Evolutionary conservation across 2,888 invertebrate species (phyloP), one percentile per base, ranked within the genome.

Genomic region (Drosophila pseudotakahashii): DNA sequence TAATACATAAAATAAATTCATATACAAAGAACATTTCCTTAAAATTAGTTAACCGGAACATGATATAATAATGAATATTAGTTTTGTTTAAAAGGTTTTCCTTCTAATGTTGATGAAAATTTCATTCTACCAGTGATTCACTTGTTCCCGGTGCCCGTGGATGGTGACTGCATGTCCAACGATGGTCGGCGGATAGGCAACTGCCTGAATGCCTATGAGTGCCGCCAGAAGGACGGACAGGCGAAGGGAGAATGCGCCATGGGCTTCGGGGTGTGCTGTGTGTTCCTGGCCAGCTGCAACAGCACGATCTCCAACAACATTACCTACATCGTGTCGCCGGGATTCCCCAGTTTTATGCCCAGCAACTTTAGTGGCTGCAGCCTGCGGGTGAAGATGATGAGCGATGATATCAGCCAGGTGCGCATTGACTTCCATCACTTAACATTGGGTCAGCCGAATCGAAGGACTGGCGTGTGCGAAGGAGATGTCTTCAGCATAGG

Each of bases 171-270:
- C 87, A 91, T 94, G 72, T 95, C 97, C 0, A 93, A 94, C 77
- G 95, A 95, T 81, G 95, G 95, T 19, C 93, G 95, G 78, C 93
- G 96, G 57, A 91, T 93, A 80, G 97, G 97, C 60, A 94, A 95
- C 84, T 97, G 97, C 91, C 94, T 97, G 92, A 97, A 97, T 92
- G 94, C 96, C 16, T 97, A 97, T 92, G 96, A 97, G 91, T 97
- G 97, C 81, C 93, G 95, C 11, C 95, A 96, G 86, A 94, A 96
- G 81, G 95, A 95, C 42, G 94, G 94, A 9, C 91, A 90, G 26
- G 94, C 96, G 0, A 94, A 94, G 39, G 97, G 97, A 0, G 94
- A 95, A 80, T 97, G 97, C 87, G 97, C 97, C 0, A 94, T 96
- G 72, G 97, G 97, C 9, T 96, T 97, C 75, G 97, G 97, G 1